Conservation (phyloP, 2,797 vertebrate species). For the Hipposideros larvatus region DNA sequence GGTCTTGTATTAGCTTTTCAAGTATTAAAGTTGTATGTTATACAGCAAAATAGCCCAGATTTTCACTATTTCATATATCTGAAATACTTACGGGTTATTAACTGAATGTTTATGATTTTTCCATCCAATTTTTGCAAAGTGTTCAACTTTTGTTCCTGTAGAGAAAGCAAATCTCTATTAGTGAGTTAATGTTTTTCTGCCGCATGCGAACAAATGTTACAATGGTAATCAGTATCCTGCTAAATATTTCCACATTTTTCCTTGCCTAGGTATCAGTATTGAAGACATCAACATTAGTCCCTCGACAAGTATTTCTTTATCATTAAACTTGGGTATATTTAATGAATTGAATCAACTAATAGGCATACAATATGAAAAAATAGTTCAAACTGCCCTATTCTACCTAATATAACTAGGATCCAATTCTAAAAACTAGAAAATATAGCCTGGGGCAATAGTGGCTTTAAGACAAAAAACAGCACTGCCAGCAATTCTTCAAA, state of each 20-base stretch:
- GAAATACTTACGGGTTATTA: conserved; percentile 95
- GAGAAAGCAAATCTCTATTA: conserved; percentile 63
- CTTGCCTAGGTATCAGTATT: background rate
- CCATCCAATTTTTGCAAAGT: conserved; percentile 99
- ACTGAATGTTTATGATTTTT: conserved; percentile 99
- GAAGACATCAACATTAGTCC: conserved; percentile 3
- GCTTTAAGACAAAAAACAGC: background rate
- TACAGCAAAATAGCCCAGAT: background rate
- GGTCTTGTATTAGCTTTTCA: conserved; percentile 49
- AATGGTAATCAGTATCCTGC: background rate
- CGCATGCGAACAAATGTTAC: conserved; percentile 42
- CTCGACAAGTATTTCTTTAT: conserved; percentile 20
- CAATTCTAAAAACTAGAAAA: conserved; percentile 26
- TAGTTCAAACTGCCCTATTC: conserved; percentile 54
- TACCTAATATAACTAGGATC: conserved; percentile 45
- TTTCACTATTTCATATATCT: conserved; percentile 45
- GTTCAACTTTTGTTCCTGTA: conserved; percentile 95
- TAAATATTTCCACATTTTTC: conserved; percentile 2
- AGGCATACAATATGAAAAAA: conserved; percentile 37
- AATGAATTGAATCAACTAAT: conserved; percentile 50
- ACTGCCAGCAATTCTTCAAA: background rate
- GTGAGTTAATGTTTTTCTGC: conserved; percentile 47
- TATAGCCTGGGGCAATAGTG: background rate
- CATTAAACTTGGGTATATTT: conserved; percentile 40
- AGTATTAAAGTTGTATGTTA: conserved; percentile 15